These are phyloP conservation scores for Sebastes hubbsi DNA, from an alignment of 2,797 vertebrate species.

Conservation along the genomic window DNA sequence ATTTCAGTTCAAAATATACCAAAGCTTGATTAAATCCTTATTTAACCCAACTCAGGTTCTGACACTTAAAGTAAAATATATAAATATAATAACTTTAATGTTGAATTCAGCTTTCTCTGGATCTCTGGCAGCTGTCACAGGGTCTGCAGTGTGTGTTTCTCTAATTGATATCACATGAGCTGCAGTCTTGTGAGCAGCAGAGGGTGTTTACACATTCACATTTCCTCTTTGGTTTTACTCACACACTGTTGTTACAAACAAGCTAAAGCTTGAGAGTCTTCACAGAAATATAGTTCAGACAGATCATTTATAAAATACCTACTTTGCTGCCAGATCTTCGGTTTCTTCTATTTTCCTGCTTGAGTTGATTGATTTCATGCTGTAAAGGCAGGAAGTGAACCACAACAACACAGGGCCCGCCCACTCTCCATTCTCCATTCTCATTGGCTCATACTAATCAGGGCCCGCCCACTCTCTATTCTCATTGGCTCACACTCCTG, in stretches of 20 bases:
- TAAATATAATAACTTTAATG: background rate
- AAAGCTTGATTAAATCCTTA: background rate
- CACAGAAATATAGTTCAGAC: too few species aligned
- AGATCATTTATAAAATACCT: background rate
- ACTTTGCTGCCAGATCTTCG: background rate
- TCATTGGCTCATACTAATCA: conserved; percentile 42
- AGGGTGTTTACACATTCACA: background rate
- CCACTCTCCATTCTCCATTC: background rate
- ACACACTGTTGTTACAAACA: background rate
- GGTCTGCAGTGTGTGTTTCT: background rate
- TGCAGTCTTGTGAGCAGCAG: conserved; percentile 69
- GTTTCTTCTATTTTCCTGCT: conserved; percentile 3
- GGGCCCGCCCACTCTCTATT: conserved; percentile 21
- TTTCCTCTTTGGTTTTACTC: background rate
- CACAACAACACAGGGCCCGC: conserved; percentile 52
- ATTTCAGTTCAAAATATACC: background rate
- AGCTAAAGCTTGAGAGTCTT: background rate
- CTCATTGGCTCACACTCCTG: conserved; percentile 45
- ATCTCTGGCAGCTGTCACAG: background rate
- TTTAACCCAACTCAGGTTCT: background rate
- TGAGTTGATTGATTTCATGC: conserved; percentile 44
- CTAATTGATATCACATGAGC: conserved; percentile 78
- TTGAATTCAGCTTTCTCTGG: background rate
- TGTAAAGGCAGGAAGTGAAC: conserved; percentile 54
- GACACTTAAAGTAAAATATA: background rate